Percentiles rank a stretch among this genome's conserved stretches.
Evolutionary conservation across 2,888 invertebrate genomes (phyloP).

Genomic region (Galerucella calmariensis): DNA sequence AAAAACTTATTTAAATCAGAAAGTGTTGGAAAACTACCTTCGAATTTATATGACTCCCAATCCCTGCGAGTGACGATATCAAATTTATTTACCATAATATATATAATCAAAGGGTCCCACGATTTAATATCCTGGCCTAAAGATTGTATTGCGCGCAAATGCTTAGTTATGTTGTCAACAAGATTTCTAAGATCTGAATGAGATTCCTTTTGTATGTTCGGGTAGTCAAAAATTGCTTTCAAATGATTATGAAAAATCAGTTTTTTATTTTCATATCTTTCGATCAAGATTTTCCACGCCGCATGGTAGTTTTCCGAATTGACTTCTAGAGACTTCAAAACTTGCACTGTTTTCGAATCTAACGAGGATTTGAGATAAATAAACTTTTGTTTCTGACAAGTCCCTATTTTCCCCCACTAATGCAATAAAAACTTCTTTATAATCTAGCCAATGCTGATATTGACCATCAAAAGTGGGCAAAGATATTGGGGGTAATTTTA

Average conservation of each 20-base stretch:
- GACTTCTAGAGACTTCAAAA: not conserved
- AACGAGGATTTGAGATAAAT: not conserved
- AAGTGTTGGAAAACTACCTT: not conserved
- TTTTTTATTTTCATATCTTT: not conserved
- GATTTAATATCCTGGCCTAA: not conserved
- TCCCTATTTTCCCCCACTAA: no score
- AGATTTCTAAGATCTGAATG: not conserved
- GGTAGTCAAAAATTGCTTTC: no score
- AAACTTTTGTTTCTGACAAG: no score
- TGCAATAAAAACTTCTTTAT: no score
- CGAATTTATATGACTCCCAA: no score
- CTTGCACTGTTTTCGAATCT: not conserved
- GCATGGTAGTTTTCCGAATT: not conserved
- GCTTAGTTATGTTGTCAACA: not conserved
- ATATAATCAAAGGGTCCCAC: not conserved
- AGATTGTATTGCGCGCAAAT: not conserved
- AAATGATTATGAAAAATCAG: no score
- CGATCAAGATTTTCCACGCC: not conserved
- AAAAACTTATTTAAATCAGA: not conserved
- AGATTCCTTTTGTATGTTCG: not conserved
- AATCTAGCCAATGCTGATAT: no score
- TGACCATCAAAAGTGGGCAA: no score
- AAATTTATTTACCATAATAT: not conserved
- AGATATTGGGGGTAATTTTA: no score
- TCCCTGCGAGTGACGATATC: no score